phyloP scores from a whole-genome alignment of 2,113 vertebrate genomes.

The Aythya baeri region DNA sequence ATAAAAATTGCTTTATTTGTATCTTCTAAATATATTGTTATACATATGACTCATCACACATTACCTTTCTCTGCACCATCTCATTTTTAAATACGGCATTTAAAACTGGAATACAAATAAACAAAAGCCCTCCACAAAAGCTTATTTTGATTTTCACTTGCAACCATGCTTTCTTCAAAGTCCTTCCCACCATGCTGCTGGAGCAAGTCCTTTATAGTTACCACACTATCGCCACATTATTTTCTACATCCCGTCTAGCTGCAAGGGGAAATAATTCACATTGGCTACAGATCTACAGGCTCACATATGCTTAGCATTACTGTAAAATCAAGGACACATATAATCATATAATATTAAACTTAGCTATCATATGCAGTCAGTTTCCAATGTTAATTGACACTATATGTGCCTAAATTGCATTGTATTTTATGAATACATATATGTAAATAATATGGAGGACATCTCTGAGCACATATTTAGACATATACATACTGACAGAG shows the following conservation, averaged over 20 bases:
- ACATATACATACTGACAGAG: background rate
- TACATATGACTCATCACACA: background rate
- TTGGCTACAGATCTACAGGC: background rate
- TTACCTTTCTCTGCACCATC: background rate
- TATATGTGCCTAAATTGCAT: background rate
- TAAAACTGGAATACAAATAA: background rate
- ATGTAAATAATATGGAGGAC: background rate
- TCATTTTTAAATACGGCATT: background rate
- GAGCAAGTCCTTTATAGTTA: background rate
- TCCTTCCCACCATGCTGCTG: background rate
- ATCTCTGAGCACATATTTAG: background rate
- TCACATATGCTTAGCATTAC: conserved; percentile 23
- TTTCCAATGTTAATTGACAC: background rate
- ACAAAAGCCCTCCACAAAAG: background rate
- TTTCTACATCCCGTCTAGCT: background rate
- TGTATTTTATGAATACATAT: background rate
- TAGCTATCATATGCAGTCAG: background rate
- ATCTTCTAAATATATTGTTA: background rate
- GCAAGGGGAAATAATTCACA: conserved; percentile 5
- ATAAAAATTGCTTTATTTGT: background rate
- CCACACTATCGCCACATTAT: background rate
- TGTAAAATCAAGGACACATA: background rate
- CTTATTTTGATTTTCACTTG: background rate
- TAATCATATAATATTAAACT: background rate
- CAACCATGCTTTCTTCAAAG: background rate